These are phyloP conservation scores for Hoplostethus mediterraneus DNA, from an alignment of 2,797 vertebrate genomes.

Conservation along the genomic window DNA sequence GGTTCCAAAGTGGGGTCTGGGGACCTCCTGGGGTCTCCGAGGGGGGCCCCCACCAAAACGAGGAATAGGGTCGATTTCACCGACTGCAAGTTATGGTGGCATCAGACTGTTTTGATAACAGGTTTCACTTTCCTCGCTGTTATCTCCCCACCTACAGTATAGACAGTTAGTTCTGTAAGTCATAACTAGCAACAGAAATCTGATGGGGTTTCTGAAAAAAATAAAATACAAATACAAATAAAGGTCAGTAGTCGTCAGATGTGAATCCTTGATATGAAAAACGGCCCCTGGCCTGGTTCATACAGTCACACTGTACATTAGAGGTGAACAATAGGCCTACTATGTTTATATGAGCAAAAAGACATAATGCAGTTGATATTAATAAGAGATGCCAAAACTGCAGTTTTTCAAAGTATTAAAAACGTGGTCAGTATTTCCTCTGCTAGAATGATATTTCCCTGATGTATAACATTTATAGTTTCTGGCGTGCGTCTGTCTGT, in stretches of 20 bases:
- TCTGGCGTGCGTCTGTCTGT: background rate
- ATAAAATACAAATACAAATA: slow-evolving; percentile 5
- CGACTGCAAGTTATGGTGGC: slow-evolving; percentile 45
- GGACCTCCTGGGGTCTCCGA: slow-evolving; percentile 32
- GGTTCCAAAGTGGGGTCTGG: slow-evolving; percentile 69
- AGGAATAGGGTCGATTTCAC: slow-evolving; percentile 37
- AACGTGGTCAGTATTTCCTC: background rate
- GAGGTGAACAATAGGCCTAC: background rate
- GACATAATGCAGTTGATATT: background rate
- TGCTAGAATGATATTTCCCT: background rate
- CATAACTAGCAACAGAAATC: slow-evolving; percentile 44
- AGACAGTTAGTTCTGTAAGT: slow-evolving; percentile 42
- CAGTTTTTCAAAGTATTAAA: background rate
- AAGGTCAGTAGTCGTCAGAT: slow-evolving; percentile 6
- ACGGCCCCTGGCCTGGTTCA: background rate
- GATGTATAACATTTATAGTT: background rate
- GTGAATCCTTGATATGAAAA: background rate
- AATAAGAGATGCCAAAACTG: background rate
- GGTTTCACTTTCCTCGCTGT: slow-evolving; percentile 55
- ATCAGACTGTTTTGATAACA: slow-evolving; percentile 43
- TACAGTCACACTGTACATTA: slow-evolving; percentile 15
- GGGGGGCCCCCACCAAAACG: slow-evolving; percentile 62
- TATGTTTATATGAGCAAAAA: background rate
- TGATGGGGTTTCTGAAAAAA: slow-evolving; percentile 39
- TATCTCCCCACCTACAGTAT: slow-evolving; percentile 65